These are phyloP conservation scores for Choristoneura fumiferana DNA, from an alignment of 1,140 invertebrate genomes.

Conservation along the genomic window DNA sequence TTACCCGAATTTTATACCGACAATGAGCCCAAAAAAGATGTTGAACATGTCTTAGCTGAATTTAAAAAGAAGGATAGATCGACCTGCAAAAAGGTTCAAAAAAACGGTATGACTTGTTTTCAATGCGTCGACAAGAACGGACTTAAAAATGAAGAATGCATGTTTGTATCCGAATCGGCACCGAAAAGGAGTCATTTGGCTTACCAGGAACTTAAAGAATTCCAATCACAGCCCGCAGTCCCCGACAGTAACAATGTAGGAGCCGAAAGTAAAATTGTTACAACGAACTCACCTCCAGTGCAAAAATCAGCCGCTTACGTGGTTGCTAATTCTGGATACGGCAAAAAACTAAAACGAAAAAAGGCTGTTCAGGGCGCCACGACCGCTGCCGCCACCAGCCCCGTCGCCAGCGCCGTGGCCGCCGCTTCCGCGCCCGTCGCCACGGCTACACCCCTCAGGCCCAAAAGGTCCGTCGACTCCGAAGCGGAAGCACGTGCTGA, in stretches of 20 bases:
- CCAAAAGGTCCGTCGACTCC: constrained; percentile 54
- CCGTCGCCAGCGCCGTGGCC: constrained; percentile 29
- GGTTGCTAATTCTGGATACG: constrained; percentile 48
- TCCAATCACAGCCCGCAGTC: constrained; percentile 69
- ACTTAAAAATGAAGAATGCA: constrained; percentile 86
- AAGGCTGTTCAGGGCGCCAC: constrained; percentile 48
- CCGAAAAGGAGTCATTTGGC: constrained; percentile 79
- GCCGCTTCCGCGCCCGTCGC: constrained; percentile 20
- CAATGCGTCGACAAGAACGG: constrained; percentile 83
- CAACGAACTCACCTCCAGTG: constrained; percentile 53
- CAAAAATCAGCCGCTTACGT: constrained; percentile 59
- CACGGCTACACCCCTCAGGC: constrained; percentile 33
- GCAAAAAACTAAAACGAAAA: constrained; percentile 67
- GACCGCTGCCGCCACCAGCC: constrained; percentile 37
- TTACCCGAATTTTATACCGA: constrained; percentile 71
- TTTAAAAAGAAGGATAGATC: constrained; percentile 84
- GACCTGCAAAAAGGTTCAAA: constrained; percentile 83
- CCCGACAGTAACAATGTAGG: constrained; percentile 49
- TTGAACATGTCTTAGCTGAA: constrained; percentile 84
- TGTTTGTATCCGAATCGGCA: constrained; percentile 83
- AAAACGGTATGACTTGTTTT: constrained; percentile 87
- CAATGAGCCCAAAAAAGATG: constrained; percentile 80
- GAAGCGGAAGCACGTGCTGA: constrained; percentile 46
- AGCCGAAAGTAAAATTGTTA: constrained; percentile 70
- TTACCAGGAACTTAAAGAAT: constrained; percentile 79